Evolutionary conservation across 2,113 vertebrate species (phyloP).

Genomic region (Xiphophorus couchianus): DNA sequence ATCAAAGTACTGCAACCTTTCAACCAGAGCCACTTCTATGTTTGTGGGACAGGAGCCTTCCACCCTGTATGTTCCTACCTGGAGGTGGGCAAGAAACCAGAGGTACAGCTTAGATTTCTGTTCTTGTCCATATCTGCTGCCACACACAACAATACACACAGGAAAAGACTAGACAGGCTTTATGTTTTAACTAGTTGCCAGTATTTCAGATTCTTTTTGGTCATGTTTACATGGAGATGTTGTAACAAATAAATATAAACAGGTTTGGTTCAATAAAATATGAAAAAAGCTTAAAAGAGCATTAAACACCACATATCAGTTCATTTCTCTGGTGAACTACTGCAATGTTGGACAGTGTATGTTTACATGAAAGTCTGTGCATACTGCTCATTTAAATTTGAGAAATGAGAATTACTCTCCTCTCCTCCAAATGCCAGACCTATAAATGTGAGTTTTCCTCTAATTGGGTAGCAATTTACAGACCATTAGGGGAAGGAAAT

Average conservation of each 20-base stretch:
- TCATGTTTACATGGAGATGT: neutral
- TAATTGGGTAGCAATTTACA: conserved; percentile 56
- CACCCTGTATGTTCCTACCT: conserved; percentile 95
- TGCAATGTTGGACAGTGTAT: neutral
- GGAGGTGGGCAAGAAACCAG: conserved; percentile 91
- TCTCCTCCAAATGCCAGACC: conserved; percentile 56
- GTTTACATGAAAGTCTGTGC: conserved; percentile 19
- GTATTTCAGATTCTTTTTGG: neutral
- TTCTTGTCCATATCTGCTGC: neutral
- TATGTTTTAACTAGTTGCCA: neutral
- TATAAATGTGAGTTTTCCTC: conserved; percentile 54
- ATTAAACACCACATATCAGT: neutral
- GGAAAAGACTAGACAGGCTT: neutral
- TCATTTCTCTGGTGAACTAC: neutral
- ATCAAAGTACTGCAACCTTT: conserved; percentile 93
- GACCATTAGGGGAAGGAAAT: conserved; percentile 47
- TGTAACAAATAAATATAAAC: neutral
- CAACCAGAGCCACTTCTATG: conserved; percentile 95
- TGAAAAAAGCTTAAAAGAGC: neutral
- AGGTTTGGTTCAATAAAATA: neutral
- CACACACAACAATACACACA: neutral
- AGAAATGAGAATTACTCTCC: conserved; percentile 41
- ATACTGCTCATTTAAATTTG: conserved; percentile 12
- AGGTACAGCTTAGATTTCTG: conserved; percentile 79
- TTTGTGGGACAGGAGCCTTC: conserved; percentile 96